A percentile compares a stretch with the other conserved stretches of the same genome.
Conservation (phyloP, 1,140 invertebrate genomes). For the Acyrthosiphon pisum region DNA sequence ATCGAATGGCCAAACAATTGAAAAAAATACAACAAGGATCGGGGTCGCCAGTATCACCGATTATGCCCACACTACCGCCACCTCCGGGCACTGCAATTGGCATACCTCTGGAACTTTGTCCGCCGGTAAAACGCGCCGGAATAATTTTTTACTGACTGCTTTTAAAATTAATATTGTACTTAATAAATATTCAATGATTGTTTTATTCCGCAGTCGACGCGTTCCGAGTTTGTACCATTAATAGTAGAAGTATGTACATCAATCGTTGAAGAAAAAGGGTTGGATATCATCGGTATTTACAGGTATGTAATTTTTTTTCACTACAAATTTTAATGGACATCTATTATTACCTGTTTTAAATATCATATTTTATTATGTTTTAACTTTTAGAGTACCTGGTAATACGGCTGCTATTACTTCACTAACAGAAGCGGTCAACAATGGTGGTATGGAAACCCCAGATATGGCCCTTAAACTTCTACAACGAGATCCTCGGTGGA, state of each 20-base stretch:
- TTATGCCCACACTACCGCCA: conserved; percentile 65
- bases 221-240: conserved; percentile 79
- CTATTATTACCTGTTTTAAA: background rate
- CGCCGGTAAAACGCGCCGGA: conserved; percentile 66
- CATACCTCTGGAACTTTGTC: conserved; percentile 84
- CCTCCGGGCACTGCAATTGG: conserved; percentile 82
- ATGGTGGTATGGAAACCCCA: conserved; percentile 66
- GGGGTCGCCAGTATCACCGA: conserved; percentile 64
- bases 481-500: conserved; percentile 80
- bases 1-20: conserved; percentile 81
- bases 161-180: background rate
- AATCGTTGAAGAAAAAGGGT: conserved; percentile 87
- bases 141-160: background rate
- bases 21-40: conserved; percentile 72
- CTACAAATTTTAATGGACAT: background rate
- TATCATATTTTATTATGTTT: conserved; percentile 66
- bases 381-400: conserved; percentile 79
- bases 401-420: conserved; percentile 92
- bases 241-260: conserved; percentile 91
- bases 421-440: conserved; percentile 83
- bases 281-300: conserved; percentile 91
- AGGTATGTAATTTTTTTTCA: conserved; percentile 58
- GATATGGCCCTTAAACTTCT: conserved; percentile 62
- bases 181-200: background rate
- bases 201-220: conserved; percentile 65